Base-by-base conservation (phyloP, 2,797 vertebrate species). In the Acipenser oxyrinchus region DNA sequence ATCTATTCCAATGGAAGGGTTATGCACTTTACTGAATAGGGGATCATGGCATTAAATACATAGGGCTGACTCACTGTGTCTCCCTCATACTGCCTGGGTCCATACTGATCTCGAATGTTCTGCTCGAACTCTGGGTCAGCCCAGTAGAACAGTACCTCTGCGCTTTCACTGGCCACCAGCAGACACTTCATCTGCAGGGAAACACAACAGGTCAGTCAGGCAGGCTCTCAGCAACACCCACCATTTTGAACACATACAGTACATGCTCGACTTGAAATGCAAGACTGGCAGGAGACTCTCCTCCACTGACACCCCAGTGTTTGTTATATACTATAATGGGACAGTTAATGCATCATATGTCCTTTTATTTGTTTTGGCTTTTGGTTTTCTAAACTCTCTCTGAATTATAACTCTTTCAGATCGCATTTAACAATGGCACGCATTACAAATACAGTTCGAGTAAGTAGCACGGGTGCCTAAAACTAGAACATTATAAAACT, bases 131-230 rank as follows among this genome's bases (percentile, higher is more conserved):
- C 92, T 0, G 70, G 68, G 73, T 99, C 96, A 0, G 91, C 92
- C 95, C 95, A 98, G 77, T 94, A 90, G 83, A 99, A 99, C 55
- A 98, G 94, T 62, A 99, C 86, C 75, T 99, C 95, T 0, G 94
- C 95, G 0, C 90, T 90, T 64, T 93, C 93, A 0, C 93, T 95
- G 83, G 91, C 87, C 68, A 99, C 90, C 66, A 98, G 79, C 71
- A 96, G 73, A 5, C 92, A 93, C 87, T 92, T 95, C 94, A 95
- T 95, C 84, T 87, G 81, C 12, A 75, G 51, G 52, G 1, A 10
- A 12, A 49, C 5, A n/a, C 10, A 49, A 60, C 48, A 57, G 23
- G 15, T 3, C 15, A 65, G 55, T 11, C 3, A 58, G 23, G 23
- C 13, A n/a, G 49, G 6, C 15, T 37, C 23, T 37, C 23, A 37